A percentile compares a stretch with the other conserved stretches of the same genome.
These are phyloP conservation scores for Morpho achilles DNA, from an alignment of 2,888 invertebrate genomes.

Conservation along the genomic window DNA sequence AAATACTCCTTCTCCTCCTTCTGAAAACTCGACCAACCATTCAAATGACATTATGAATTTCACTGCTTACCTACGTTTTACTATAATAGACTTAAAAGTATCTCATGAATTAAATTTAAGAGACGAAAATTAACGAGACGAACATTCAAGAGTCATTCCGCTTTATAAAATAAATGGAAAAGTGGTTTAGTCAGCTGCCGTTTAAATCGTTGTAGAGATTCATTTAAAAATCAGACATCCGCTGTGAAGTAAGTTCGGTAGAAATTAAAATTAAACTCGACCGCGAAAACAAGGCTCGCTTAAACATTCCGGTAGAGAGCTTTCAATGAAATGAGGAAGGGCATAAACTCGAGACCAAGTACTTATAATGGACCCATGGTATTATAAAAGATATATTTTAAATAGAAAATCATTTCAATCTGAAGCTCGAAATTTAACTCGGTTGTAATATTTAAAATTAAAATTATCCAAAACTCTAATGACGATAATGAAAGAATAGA, in stretches of 20 bases:
- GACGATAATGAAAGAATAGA: no score
- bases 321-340: conserved; percentile 22
- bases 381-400: conserved; percentile 3
- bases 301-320: conserved; percentile 23
- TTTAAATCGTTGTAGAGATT: not conserved
- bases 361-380: conserved; percentile 22
- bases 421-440: not conserved
- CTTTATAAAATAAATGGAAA: conserved; percentile 1
- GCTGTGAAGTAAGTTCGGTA: conserved; percentile 21
- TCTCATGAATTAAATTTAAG: not conserved
- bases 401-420: not conserved
- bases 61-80: no score
- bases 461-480: no score
- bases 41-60: no score
- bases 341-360: conserved; percentile 19
- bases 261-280: conserved; percentile 23
- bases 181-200: not conserved
- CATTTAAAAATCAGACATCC: conserved; percentile 18
- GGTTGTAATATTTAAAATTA: no score
- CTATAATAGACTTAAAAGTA: no score
- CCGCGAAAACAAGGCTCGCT: conserved; percentile 26
- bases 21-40: no score
- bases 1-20: no score
- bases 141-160: not conserved
- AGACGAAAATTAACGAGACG: not conserved